Conservation (phyloP, 2,797 vertebrate species). For the Cottoperca gobio region DNA sequence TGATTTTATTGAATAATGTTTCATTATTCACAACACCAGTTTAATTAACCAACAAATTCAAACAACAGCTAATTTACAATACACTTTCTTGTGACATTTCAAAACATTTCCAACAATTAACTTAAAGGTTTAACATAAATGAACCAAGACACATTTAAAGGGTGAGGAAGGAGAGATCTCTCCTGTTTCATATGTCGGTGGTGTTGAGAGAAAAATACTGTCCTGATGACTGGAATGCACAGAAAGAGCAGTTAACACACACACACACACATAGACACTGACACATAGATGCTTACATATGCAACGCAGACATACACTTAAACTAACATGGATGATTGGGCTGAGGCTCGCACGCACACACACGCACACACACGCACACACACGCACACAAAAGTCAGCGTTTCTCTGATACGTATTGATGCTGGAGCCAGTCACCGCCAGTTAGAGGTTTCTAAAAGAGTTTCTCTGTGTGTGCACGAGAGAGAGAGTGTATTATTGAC, state of each 20-base stretch:
- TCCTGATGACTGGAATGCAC: slow-evolving; percentile 29
- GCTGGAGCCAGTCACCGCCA: slow-evolving; percentile 3
- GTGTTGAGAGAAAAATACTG: slow-evolving; percentile 8
- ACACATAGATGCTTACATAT: slow-evolving; percentile 6
- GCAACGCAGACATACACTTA: slow-evolving; percentile 4
- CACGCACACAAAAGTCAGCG: slow-evolving; percentile 52
- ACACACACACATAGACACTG: slow-evolving; percentile 23
- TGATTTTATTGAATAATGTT: not conserved
- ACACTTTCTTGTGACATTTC: slow-evolving; percentile 1
- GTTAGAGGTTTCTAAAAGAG: not conserved
- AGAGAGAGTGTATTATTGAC: not conserved
- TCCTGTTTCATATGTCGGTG: not conserved
- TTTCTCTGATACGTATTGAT: slow-evolving; percentile 26
- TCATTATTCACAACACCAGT: not conserved
- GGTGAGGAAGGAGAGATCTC: not conserved
- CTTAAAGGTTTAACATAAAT: slow-evolving; percentile 3
- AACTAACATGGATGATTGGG: slow-evolving; percentile 6
- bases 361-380: slow-evolving; percentile 13
- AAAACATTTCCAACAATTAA: not conserved
- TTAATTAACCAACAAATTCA: not conserved
- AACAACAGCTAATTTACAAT: not conserved
- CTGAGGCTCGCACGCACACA: not conserved
- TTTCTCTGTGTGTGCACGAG: not conserved
- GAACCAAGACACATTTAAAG: not conserved
- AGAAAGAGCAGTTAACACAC: slow-evolving; percentile 43